Percentiles rank a stretch among this genome's conserved stretches.
Conservation (phyloP, 2,113 vertebrate species). For the Sitta europaea region DNA sequence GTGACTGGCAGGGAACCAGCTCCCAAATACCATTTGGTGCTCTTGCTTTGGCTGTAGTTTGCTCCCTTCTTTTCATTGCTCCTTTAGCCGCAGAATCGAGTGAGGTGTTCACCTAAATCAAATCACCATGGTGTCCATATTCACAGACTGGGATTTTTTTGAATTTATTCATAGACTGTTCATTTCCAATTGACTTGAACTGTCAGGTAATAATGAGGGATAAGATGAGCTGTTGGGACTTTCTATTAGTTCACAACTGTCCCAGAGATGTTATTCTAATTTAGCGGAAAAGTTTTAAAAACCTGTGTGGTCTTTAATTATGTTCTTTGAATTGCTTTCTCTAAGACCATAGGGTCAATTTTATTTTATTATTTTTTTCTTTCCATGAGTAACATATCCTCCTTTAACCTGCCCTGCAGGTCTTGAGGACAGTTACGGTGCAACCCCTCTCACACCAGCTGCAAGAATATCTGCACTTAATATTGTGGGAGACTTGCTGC, state of each 20-base stretch:
- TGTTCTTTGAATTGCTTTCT: neutral
- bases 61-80: neutral
- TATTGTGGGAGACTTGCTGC: constrained; percentile 92
- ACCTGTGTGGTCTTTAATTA: rapidly evolving
- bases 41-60: neutral
- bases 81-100: neutral
- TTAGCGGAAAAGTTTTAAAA: neutral
- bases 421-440: constrained; percentile 77
- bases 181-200: neutral
- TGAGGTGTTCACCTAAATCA: neutral
- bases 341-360: neutral
- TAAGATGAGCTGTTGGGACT: neutral
- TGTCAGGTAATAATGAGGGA: neutral
- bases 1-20: constrained; percentile 59
- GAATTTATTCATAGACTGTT: neutral
- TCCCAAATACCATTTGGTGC: neutral
- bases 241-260: neutral
- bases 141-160: neutral
- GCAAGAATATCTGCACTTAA: constrained; percentile 96
- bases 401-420: constrained; percentile 35
- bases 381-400: neutral
- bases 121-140: neutral
- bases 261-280: neutral
- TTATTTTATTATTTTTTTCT: no score
- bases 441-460: constrained; percentile 90